Evolutionary conservation across 2,888 invertebrate species (phyloP).

Genomic region (Lucinisca nassula): DNA sequence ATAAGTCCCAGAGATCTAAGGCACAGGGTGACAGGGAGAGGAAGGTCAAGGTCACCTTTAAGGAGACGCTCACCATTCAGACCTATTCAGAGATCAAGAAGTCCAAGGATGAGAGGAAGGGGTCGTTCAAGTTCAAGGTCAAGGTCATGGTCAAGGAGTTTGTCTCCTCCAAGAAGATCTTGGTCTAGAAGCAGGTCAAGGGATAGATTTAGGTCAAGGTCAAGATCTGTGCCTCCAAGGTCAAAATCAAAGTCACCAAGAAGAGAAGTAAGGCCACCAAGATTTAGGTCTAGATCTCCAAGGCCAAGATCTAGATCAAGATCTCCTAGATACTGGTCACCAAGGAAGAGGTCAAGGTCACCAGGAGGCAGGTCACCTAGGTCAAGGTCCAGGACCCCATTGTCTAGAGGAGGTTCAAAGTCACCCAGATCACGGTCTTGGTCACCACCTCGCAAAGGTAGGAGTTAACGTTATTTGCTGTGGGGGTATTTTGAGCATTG

Average conservation of each 20-base stretch:
- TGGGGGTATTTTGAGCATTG: too few relatives aligned
- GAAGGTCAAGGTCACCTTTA: constrained; percentile 74
- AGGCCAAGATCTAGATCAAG: constrained; percentile 89
- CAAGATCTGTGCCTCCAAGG: constrained; percentile 39
- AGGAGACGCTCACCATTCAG: constrained; percentile 69
- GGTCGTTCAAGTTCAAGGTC: constrained; percentile 68
- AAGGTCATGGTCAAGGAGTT: constrained; percentile 70
- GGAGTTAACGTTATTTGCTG: too few relatives aligned
- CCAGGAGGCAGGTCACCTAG: constrained; percentile 31
- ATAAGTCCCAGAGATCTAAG: constrained; percentile 56
- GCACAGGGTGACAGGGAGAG: constrained; percentile 54
- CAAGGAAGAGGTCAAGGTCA: constrained; percentile 69
- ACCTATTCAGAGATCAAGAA: constrained; percentile 74
- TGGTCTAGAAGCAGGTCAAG: constrained; percentile 59
- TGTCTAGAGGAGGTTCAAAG: constrained; percentile 22
- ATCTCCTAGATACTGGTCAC: constrained; percentile 89
- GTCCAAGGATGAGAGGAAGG: constrained; percentile 85
- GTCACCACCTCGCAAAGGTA: constrained; percentile 67
- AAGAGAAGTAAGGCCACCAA: constrained; percentile 67
- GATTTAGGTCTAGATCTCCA: constrained; percentile 66
- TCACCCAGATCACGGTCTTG: constrained; percentile 59
- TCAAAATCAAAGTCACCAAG: constrained; percentile 66
- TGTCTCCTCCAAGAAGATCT: constrained; percentile 63
- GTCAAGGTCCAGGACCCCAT: constrained; percentile 61
- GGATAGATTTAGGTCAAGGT: constrained; percentile 56